These are phyloP conservation scores for Amblyornis subalaris DNA, from an alignment of 2,113 vertebrate species.

Conservation along the genomic window DNA sequence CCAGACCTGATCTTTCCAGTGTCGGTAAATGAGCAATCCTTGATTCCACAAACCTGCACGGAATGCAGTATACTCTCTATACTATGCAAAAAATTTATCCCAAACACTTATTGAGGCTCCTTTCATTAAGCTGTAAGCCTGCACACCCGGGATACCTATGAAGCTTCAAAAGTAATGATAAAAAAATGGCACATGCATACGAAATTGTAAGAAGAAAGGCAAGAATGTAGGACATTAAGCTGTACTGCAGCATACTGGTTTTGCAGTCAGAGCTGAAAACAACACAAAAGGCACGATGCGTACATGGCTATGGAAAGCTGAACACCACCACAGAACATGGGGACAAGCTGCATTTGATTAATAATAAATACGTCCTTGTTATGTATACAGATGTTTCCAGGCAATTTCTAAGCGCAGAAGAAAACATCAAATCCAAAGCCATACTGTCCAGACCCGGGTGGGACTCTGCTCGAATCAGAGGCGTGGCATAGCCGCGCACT, in stretches of 20 bases:
- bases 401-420: background rate
- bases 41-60: background rate
- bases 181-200: background rate
- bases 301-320: background rate
- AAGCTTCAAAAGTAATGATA: background rate
- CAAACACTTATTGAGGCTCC: background rate
- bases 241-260: background rate
- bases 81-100: background rate
- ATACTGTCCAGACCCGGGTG: rapidly evolving
- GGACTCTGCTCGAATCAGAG: background rate
- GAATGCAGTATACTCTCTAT: background rate
- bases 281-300: background rate
- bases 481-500: rapidly evolving
- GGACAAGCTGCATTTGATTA: background rate
- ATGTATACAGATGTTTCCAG: background rate
- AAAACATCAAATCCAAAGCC: background rate
- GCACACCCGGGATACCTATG: background rate
- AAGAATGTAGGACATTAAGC: background rate
- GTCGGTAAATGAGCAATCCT: background rate
- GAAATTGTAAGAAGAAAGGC: background rate
- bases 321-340: background rate
- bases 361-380: background rate
- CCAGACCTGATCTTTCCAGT: background rate
- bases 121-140: background rate
- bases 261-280: background rate